phyloP scores from a whole-genome alignment of 2,797 vertebrate species.

The Heteromormyrus szaboi region DNA sequence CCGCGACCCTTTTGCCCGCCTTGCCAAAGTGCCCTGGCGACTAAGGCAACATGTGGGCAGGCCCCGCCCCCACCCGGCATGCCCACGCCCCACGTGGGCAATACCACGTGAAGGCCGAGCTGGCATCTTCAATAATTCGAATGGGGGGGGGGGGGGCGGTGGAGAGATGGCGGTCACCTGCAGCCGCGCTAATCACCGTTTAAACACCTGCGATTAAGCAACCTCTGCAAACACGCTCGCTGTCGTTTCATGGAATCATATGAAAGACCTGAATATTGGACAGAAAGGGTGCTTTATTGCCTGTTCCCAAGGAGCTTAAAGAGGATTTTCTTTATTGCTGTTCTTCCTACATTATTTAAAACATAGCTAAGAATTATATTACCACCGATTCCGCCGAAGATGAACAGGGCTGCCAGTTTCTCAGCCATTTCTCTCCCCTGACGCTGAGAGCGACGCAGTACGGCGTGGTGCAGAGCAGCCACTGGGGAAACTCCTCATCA shows the following conservation, averaged over 20 bases:
- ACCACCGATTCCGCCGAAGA: not conserved
- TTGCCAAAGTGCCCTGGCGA: not conserved
- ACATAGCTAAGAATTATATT: not conserved
- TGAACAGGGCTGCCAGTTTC: not conserved
- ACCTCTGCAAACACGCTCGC: constrained; percentile 6
- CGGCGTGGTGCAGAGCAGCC: not conserved
- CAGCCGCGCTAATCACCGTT: constrained; percentile 53
- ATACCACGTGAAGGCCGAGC: not conserved
- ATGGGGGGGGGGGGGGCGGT: constrained; percentile 24
- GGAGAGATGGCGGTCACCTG: constrained; percentile 31
- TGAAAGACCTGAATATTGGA: not conserved
- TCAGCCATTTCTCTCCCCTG: not conserved
- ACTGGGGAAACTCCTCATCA: not conserved
- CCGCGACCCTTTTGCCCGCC: not conserved
- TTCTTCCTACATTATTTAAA: constrained; percentile 20
- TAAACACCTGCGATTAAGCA: constrained; percentile 53
- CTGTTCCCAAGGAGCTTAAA: not conserved
- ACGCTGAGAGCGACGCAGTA: not conserved
- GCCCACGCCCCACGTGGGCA: not conserved
- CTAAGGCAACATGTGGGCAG: not conserved
- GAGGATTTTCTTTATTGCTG: not conserved
- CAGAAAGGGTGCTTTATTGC: not conserved
- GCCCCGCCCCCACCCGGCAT: no score
- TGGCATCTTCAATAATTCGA: constrained; percentile 56
- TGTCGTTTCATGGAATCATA: not conserved